Base-by-base conservation (phyloP, 2,888 invertebrate species). In the Idaea biselata region DNA sequence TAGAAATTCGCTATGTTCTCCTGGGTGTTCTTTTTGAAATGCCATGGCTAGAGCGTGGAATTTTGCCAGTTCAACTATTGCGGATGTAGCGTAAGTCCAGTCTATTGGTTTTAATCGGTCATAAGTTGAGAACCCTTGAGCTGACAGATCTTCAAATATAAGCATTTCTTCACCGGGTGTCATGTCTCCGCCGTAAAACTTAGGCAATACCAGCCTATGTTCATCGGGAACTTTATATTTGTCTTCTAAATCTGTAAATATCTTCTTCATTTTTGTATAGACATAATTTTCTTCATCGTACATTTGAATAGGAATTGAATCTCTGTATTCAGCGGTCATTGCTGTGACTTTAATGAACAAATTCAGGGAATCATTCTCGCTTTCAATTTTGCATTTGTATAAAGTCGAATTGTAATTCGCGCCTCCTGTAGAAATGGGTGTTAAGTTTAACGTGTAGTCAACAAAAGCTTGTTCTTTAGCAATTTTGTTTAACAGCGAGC, bases 41-140 rank as follows among this genome's bases (percentile, higher is more conserved):
- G 83, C 83, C 8, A 86, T 82, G 0, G 86, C 85, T 14, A 86
- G 65, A 0, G 87, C 88, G 61, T 89, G 88, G 62, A 84, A 82
- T 60, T 77, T 79, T 0, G 86, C 86, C 18, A 86, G 64, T 0
- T 61, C 66, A 57, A 78, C 72, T 3, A 82, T 68, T 0, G 82
- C 72, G 1, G 71, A 61, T 0, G 76, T 64, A 0, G 80, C 75
- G 33, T 84, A 80, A 5, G 82, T 77, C 73, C 79, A 78, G 58
- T 82, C 79, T 1, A 87, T 63, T 0, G 79, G 63, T 16, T 74
- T 72, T 18, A 76, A 72, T 58, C 81, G 73, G 18, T 79, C 73
- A 54, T 72, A 78, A 6, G 68, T 67, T 1, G n/a, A 54, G 55
- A 71, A 88, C 1, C 83, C 83, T 33, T 68, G 64, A 0, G 68